A percentile compares a stretch with the other conserved stretches of the same genome.
phyloP scores from a whole-genome alignment of 2,888 invertebrate species.

The Subacronicta megacephala region DNA sequence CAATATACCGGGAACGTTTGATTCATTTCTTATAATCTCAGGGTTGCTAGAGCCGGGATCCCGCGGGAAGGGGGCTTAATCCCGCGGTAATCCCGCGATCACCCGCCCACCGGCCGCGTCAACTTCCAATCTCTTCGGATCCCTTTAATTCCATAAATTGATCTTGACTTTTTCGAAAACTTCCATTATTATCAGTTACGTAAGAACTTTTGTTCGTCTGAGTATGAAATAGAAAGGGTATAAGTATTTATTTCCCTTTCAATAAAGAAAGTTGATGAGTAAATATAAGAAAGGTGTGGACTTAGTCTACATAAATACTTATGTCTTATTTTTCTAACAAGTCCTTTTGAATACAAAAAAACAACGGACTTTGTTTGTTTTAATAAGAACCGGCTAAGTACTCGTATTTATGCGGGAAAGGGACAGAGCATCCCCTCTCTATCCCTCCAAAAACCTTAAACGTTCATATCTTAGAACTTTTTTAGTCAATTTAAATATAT shows the following conservation, averaged over 20 bases:
- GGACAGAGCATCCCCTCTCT: too few species aligned
- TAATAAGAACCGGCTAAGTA: too few species aligned
- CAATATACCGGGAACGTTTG: conserved; percentile 78
- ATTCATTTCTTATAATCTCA: conserved; percentile 84
- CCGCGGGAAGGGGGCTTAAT: conserved; percentile 64
- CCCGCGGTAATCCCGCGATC: conserved; percentile 73
- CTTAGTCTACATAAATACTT: too few species aligned
- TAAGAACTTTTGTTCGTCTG: conserved; percentile 42
- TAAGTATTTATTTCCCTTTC: neutral
- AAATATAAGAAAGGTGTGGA: neutral
- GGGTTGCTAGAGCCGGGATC: conserved; percentile 66
- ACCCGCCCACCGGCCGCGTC: conserved; percentile 66
- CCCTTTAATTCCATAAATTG: conserved; percentile 79
- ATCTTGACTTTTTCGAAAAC: conserved; percentile 67
- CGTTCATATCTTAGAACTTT: too few species aligned
- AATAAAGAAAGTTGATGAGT: neutral
- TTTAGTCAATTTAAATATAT: too few species aligned
- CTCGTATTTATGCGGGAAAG: too few species aligned
- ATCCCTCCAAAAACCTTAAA: too few species aligned
- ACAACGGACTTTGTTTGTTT: too few species aligned
- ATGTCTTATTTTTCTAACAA: too few species aligned
- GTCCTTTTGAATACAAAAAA: too few species aligned
- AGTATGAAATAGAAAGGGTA: conserved; percentile 6
- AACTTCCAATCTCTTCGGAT: conserved; percentile 77
- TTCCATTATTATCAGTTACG: conserved; percentile 49